These are phyloP conservation scores for Zoanthus sansibaricus DNA, from an alignment of 92 coral and sea anemone species.

Conservation along the genomic window DNA sequence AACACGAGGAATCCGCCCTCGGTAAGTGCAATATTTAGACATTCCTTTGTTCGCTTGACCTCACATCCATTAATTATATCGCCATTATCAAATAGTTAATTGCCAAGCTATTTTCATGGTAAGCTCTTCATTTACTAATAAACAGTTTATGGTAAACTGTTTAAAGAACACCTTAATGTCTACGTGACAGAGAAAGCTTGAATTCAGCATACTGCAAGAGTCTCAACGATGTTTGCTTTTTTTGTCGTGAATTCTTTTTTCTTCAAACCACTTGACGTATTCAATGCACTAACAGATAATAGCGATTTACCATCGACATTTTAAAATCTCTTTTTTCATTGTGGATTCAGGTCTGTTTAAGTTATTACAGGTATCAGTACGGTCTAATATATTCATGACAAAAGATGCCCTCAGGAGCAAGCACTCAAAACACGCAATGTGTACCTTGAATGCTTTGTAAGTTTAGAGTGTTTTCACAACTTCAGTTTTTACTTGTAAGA, in stretches of 20 bases:
- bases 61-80: slow-evolving; percentile 24
- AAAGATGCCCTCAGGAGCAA: slow-evolving; percentile 11
- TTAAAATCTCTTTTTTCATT: slow-evolving; percentile 23
- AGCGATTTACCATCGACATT: slow-evolving; percentile 42
- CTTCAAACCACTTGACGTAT: not conserved
- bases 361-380: slow-evolving; percentile 15
- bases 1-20: not conserved
- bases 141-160: slow-evolving; percentile 35
- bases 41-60: slow-evolving; percentile 25
- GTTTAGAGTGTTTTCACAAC: not conserved
- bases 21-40: slow-evolving; percentile 9
- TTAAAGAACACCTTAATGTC: slow-evolving; percentile 21
- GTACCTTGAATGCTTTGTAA: not conserved
- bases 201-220: not conserved
- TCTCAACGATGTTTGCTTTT: not conserved
- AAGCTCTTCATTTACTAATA: slow-evolving; percentile 35
- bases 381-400: slow-evolving; percentile 5
- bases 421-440: slow-evolving; percentile 24
- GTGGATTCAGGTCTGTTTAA: not conserved
- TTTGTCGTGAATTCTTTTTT: not conserved
- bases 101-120: slow-evolving; percentile 15
- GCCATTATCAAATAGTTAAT: slow-evolving; percentile 13
- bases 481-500: not conserved
- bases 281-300: not conserved
- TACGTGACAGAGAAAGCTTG: not conserved